Conservation (phyloP, 2,888 invertebrate genomes). For the Arctia plantaginis region DNA sequence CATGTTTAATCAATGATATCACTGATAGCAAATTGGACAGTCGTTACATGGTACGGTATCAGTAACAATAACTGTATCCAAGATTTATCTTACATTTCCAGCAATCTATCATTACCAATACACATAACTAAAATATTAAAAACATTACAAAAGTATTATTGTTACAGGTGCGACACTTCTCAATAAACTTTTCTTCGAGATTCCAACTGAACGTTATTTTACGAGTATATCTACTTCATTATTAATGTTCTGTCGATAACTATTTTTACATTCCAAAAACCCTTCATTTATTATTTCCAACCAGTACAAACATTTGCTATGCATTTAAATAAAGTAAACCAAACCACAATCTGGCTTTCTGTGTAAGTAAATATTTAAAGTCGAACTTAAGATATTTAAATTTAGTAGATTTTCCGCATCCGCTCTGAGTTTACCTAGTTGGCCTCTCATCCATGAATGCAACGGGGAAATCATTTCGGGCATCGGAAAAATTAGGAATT, state of each 20-base stretch:
- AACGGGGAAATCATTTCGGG: conserved; percentile 65
- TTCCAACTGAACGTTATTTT: not conserved
- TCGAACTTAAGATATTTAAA: conserved; percentile 50
- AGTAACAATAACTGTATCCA: not conserved
- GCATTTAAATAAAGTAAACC: conserved; percentile 40
- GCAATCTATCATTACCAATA: not conserved
- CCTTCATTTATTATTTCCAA: conserved; percentile 11
- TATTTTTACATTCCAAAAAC: conserved; percentile 4
- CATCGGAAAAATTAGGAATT: conserved; percentile 63
- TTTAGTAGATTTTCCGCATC: conserved; percentile 34
- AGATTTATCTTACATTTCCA: not conserved
- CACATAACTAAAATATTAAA: not conserved
- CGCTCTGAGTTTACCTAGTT: conserved; percentile 46
- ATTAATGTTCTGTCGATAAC: conserved; percentile 16
- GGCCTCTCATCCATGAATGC: conserved; percentile 62
- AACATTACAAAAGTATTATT: not conserved
- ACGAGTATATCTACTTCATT: not conserved
- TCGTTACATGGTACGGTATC: too few species aligned
- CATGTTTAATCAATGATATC: not conserved
- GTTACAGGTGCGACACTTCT: too few species aligned
- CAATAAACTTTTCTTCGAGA: not conserved
- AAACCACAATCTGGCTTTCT: conserved; percentile 32
- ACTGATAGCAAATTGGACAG: not conserved
- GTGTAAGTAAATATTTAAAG: conserved; percentile 47
- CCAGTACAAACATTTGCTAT: conserved; percentile 18